A percentile compares a stretch with the other conserved stretches of the same genome.
These are phyloP conservation scores for Epinotia bilunana DNA, from an alignment of 2,888 invertebrate genomes.

Conservation along the genomic window DNA sequence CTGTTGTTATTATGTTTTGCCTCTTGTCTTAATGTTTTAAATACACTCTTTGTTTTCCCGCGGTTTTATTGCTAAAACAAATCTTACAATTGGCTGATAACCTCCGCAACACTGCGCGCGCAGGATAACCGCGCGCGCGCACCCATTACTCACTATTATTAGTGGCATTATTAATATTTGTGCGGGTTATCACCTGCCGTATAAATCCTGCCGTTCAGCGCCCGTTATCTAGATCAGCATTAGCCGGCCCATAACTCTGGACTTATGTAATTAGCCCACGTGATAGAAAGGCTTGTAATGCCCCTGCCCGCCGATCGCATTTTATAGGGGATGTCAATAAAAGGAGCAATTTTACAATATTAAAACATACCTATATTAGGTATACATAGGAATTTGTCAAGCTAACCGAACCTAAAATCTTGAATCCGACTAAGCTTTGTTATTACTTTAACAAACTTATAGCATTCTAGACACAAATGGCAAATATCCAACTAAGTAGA, in stretches of 20 bases:
- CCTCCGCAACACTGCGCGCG: conserved; percentile 4
- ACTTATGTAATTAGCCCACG: conserved; percentile 62
- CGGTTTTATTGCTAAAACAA: conserved; percentile 19
- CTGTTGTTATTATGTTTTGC: neutral
- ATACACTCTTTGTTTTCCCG: neutral
- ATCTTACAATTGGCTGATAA: neutral
- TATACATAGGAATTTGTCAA: neutral
- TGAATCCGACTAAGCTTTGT: neutral
- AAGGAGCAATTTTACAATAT: neutral
- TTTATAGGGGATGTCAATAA: conserved; percentile 1
- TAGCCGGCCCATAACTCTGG: conserved; percentile 65
- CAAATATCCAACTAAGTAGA: neutral
- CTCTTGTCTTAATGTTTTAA: neutral
- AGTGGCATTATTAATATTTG: conserved; percentile 53
- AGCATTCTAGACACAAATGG: neutral
- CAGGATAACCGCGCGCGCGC: conserved; percentile 28
- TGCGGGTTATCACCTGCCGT: conserved; percentile 55
- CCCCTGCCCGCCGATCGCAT: neutral
- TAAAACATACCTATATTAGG: neutral
- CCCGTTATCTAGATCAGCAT: conserved; percentile 66
- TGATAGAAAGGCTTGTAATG: conserved; percentile 43
- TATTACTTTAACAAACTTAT: neutral
- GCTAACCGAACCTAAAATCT: neutral
- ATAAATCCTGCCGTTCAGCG: conserved; percentile 64
- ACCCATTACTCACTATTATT: conserved; percentile 39